A percentile compares a stretch with the other conserved stretches of the same genome.
Evolutionary conservation across 2,888 invertebrate species (phyloP).

Genomic region (Chrysodeixis includens): DNA sequence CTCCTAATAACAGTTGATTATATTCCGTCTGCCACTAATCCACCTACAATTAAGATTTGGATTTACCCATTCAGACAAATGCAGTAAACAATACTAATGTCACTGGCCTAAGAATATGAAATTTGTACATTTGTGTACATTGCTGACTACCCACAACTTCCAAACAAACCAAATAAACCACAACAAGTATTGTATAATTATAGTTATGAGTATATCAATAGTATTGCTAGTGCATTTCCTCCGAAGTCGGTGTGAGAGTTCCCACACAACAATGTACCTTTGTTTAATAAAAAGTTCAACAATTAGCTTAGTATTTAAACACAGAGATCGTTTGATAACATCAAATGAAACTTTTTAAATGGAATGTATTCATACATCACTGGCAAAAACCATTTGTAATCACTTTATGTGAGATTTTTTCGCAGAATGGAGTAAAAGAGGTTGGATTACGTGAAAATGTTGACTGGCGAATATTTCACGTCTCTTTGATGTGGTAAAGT

Average conservation of each 20-base stretch:
- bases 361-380: conserved; percentile 59
- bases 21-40: not conserved
- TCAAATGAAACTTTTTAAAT: conserved; percentile 63
- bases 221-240: conserved; percentile 40
- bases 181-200: conserved; percentile 32
- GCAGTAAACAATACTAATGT: conserved; percentile 44
- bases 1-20: conserved; percentile 1
- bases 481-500: not conserved
- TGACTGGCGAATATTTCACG: not conserved
- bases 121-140: conserved; percentile 45
- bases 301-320: conserved; percentile 56
- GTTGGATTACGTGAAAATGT: conserved; percentile 22
- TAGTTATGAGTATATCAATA: too few species aligned
- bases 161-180: conserved; percentile 33
- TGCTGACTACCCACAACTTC: conserved; percentile 33
- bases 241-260: conserved; percentile 60
- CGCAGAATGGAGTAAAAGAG: conserved; percentile 22
- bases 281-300: conserved; percentile 65
- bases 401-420: conserved; percentile 59
- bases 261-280: conserved; percentile 67
- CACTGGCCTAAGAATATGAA: conserved; percentile 26
- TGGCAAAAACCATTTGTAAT: conserved; percentile 34
- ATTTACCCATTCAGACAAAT: conserved; percentile 30
- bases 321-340: conserved; percentile 58
- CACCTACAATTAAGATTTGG: not conserved